These are phyloP conservation scores for Thera obeliscata DNA, from an alignment of 2,888 invertebrate species.

Conservation along the genomic window DNA sequence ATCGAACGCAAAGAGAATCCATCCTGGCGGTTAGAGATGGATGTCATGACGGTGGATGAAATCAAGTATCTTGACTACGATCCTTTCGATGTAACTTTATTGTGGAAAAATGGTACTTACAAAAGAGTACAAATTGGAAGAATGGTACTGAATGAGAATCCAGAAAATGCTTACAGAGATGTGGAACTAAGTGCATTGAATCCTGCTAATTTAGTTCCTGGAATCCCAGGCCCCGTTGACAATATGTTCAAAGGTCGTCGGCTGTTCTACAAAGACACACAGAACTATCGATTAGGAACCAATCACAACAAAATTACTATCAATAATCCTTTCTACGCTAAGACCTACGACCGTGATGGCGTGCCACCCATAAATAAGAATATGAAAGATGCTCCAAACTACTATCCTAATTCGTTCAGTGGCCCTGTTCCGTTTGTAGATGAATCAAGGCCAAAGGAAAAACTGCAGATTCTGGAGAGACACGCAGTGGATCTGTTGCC, in stretches of 20 bases:
- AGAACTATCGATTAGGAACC: constrained; percentile 58
- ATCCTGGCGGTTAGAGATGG: constrained; percentile 66
- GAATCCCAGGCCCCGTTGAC: constrained; percentile 81
- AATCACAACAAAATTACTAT: constrained; percentile 52
- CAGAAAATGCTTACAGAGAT: constrained; percentile 76
- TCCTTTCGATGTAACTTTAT: constrained; percentile 64
- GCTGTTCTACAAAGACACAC: constrained; percentile 83
- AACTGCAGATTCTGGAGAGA: constrained; percentile 42
- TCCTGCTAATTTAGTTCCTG: constrained; percentile 62
- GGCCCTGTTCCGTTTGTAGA: constrained; percentile 54
- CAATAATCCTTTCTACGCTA: constrained; percentile 48
- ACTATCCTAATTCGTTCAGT: constrained; percentile 55
- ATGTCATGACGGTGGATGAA: constrained; percentile 57
- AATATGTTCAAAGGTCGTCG: constrained; percentile 78
- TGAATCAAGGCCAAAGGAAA: constrained; percentile 40
- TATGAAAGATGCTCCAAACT: constrained; percentile 49
- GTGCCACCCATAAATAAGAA: constrained; percentile 47
- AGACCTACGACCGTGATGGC: constrained; percentile 52
- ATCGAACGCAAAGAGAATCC: constrained; percentile 48
- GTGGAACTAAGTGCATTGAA: constrained; percentile 80
- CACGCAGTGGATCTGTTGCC: constrained; percentile 74
- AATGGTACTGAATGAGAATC: constrained; percentile 56
- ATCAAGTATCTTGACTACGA: constrained; percentile 57
- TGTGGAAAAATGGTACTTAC: constrained; percentile 70
- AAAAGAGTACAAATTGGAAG: constrained; percentile 59